Evolutionary conservation across 2,113 vertebrate species (phyloP), one percentile per base, ranked within the genome.

Genomic region (Dendropsophus ebraccatus): DNA sequence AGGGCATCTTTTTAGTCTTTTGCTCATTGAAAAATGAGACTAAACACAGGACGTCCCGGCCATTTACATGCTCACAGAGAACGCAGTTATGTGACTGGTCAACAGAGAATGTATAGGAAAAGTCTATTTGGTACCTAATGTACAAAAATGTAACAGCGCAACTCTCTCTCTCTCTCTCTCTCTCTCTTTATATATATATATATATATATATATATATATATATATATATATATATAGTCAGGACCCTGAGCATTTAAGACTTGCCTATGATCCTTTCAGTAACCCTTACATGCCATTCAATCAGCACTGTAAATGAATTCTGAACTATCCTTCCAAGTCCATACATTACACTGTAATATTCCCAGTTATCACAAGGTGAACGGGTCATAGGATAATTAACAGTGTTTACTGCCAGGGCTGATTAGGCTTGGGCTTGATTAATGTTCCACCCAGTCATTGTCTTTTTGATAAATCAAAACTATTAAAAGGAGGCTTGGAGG

Each of bases 401-500:
- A 17, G 28, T 54, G 25, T 77, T 52, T 77, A 32, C 28, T 52
- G 74, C 14, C 74, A 77, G 45, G 28, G 75, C 37, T 17, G 30
- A 25, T 77, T n/a, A 85, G 54, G 78, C 62, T 52, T 37, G 25
- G 17, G 23, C 12, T 30, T 78, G 73, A 67, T 32, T n/a, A 9
- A 77, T 67, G 41, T 54, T 78, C 83, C 83, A 69, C 73, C 83
- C 83, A 78, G 16, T 16, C 73, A 77, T 50, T 67, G 83, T 77
- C 9, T 52, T 62, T 52, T 41, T 47, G 35, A 85, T 85, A 78
- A 85, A 85, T 78, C 74, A 78, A 25, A 52, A 49, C 58, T 49
- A 76, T 76, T 54, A 84, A 84, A 16, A 45, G n/a, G 25, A 80
- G 49, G 37, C 82, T 58, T 28, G 54, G 83, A 65, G 72, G 35